Percentiles rank a stretch among this genome's conserved stretches.
phyloP scores from a whole-genome alignment of 2,113 vertebrate species.

The Muscicapa adusta region DNA sequence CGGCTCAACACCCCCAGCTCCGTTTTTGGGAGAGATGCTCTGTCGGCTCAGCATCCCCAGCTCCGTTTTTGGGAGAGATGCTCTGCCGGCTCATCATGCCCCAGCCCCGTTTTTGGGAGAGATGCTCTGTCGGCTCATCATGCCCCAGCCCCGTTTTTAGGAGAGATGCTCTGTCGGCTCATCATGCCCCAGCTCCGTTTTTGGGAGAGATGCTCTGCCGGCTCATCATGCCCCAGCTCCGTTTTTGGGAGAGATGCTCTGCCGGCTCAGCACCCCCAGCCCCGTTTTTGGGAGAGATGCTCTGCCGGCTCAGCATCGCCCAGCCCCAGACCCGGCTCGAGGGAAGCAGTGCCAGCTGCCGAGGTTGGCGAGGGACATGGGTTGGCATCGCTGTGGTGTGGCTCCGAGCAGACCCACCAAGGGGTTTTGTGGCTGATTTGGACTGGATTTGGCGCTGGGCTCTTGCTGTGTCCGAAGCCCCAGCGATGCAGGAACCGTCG shows the following conservation, averaged over 20 bases:
- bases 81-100: not conserved
- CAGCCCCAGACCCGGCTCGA: fast-evolving
- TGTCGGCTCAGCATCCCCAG: fast-evolving
- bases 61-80: not conserved
- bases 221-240: fast-evolving
- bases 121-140: fast-evolving
- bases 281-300: not conserved
- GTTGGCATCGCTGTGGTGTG: fast-evolving
- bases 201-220: not conserved
- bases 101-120: fast-evolving
- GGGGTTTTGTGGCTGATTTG: not conserved
- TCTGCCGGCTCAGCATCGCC: not conserved
- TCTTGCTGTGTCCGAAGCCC: too few relatives aligned
- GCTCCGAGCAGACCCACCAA: not conserved
- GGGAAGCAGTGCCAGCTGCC: not conserved
- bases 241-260: not conserved
- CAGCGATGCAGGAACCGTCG: fast-evolving
- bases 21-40: not conserved
- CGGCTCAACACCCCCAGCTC: fast-evolving
- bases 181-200: not conserved
- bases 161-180: not conserved
- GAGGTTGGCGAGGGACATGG: fast-evolving
- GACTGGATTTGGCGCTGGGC: fast-evolving
- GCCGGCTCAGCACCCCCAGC: fast-evolving
- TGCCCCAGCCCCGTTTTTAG: too few relatives aligned